These are phyloP conservation scores for Drosophila conformis DNA, from an alignment of 2,888 invertebrate genomes.

Conservation along the genomic window DNA sequence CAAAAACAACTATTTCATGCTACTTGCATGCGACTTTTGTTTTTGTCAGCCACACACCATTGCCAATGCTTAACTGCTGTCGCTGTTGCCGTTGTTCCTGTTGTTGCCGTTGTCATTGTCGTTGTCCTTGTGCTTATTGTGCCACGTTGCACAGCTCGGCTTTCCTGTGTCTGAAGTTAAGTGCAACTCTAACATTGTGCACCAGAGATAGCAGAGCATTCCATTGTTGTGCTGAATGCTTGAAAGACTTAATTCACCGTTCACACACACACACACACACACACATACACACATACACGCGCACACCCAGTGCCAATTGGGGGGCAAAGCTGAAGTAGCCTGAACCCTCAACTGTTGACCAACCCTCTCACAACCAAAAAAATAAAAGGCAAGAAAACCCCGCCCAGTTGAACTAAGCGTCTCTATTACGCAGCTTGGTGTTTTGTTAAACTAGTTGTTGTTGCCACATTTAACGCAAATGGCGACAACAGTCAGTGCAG, in stretches of 20 bases:
- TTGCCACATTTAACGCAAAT: slow-evolving; percentile 73
- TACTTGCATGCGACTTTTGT: slow-evolving; percentile 76
- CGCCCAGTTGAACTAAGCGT: slow-evolving; percentile 62
- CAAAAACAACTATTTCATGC: slow-evolving; percentile 41
- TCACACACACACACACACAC: slow-evolving; percentile 30
- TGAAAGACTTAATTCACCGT: slow-evolving; percentile 75
- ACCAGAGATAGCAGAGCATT: slow-evolving; percentile 64
- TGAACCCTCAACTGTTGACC: slow-evolving; percentile 20
- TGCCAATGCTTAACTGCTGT: slow-evolving; percentile 41
- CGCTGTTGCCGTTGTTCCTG: slow-evolving; percentile 24
- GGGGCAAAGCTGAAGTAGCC: background rate
- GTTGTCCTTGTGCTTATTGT: slow-evolving; percentile 74
- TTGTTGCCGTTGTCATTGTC: slow-evolving; percentile 50
- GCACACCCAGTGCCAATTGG: slow-evolving; percentile 53
- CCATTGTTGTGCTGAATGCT: slow-evolving; percentile 73
- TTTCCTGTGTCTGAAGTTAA: slow-evolving; percentile 79
- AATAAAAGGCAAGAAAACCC: background rate
- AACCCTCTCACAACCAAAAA: slow-evolving; percentile 4
- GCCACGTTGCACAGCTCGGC: slow-evolving; percentile 49
- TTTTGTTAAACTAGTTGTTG: slow-evolving; percentile 36
- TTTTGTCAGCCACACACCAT: slow-evolving; percentile 68
- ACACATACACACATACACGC: slow-evolving; percentile 38
- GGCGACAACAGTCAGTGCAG: slow-evolving; percentile 72
- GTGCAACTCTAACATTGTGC: slow-evolving; percentile 80
- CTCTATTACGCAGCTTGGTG: slow-evolving; percentile 66